phyloP scores from a whole-genome alignment of 2,797 vertebrate species.

The Peromyscus eremicus region DNA sequence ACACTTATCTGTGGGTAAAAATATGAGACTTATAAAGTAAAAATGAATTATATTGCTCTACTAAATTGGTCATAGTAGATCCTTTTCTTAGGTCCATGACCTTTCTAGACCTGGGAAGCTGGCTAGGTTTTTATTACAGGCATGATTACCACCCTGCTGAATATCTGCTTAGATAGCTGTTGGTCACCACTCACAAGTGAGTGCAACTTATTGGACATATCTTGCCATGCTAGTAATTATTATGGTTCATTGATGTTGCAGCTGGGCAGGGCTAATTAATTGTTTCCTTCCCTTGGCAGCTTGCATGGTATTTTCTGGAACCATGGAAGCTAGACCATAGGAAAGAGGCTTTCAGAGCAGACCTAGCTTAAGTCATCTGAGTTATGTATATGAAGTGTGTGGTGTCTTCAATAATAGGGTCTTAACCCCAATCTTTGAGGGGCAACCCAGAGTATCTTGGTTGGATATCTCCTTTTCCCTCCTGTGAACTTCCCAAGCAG shows the following conservation, averaged over 20 bases:
- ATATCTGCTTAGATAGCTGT: not conserved
- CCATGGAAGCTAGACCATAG: not conserved
- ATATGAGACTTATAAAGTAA: not conserved
- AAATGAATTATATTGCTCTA: not conserved
- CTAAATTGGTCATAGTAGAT: not conserved
- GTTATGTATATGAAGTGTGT: not conserved
- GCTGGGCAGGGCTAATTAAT: not conserved
- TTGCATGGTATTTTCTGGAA: not conserved
- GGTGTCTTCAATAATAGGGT: not conserved
- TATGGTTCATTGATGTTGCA: not conserved
- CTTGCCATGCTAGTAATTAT: not conserved
- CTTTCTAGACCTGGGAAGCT: not conserved
- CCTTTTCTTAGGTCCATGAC: not conserved
- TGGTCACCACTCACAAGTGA: no score
- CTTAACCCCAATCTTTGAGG: not conserved
- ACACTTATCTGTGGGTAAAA: not conserved
- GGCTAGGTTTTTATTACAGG: not conserved
- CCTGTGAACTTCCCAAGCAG: constrained; percentile 38
- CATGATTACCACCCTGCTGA: not conserved
- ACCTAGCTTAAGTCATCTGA: not conserved
- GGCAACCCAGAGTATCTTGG: not conserved
- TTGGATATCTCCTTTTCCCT: constrained; percentile 39
- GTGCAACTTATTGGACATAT: not conserved
- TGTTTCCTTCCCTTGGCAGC: not conserved
- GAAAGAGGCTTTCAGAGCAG: not conserved